Base-by-base conservation (phyloP, 2,888 invertebrate species). In the Catocala nupta region DNA sequence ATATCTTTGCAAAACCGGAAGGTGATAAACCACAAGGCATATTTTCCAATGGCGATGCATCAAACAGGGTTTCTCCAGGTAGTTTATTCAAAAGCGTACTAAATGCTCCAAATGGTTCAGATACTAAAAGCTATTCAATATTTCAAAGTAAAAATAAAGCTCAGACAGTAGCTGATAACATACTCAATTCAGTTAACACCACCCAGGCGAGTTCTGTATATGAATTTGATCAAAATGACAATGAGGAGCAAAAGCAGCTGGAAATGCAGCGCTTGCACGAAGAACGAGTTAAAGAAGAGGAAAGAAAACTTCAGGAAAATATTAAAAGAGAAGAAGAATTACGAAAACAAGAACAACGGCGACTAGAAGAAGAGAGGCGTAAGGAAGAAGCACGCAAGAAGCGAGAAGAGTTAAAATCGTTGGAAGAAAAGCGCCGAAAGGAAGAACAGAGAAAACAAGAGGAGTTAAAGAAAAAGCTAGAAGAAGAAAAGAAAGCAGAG, bases 111-210 rank as follows among this genome's bases (percentile, higher is more conserved):
- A 87, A 84, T 65, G 83, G 77, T 9, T 48, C 81, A 5, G 86
- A 86, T 43, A 57, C 70, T n/a, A 87, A 87, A 68, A 59, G 63
- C 55, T 90, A 87, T 74, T 85, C 87, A 39, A 89, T 91, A 81
- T 92, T 92, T 70, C 86, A 87, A 76, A 89, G 78, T 59, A 93
- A 92, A 83, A 92, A 90, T 74, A 91, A 90, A 77, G 83, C 82
- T 39, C 84, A 84, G 54, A 81, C 89, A 34, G 89, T 89, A 12
- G 89, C 90, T 60, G 88, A 89, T 70, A 90, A 83, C 73, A 89
- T 92, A 78, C 84, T 90, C 65, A 85, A 84, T 71, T 90, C 91
- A 13, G 36, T 63, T 54, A 12, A 49, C 4, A 13, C 39, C 9
- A 7, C 53, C 16, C 33, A 50, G 5, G 43, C 36, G 9, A 48